Percentiles rank a stretch among this genome's conserved stretches.
These are phyloP conservation scores for Motacilla alba DNA, from an alignment of 2,113 vertebrate species.

Conservation along the genomic window DNA sequence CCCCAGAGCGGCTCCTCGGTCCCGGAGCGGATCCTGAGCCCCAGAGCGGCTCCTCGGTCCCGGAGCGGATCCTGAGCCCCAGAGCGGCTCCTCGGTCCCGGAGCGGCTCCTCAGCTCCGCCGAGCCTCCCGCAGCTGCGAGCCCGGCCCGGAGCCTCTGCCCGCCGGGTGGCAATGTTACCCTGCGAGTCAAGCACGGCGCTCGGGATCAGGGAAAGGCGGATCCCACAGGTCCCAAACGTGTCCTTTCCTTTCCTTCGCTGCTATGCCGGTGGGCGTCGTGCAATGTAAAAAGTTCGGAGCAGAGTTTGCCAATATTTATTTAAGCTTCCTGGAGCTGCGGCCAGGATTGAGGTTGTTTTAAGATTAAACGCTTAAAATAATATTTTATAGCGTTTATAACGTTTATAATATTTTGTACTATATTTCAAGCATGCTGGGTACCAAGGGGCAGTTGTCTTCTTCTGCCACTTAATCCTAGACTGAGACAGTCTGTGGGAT, in stretches of 20 bases:
- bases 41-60: no score
- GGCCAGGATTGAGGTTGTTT: neutral
- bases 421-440: neutral
- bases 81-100: accelerated
- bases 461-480: neutral
- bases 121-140: neutral
- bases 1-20: no score
- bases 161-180: conserved; percentile 47
- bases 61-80: no score
- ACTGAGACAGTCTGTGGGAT: neutral
- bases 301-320: accelerated
- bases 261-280: accelerated
- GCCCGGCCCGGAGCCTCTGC: neutral
- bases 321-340: neutral
- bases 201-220: accelerated
- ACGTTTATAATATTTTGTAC: neutral
- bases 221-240: accelerated
- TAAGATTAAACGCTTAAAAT: neutral
- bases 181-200: neutral
- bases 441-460: neutral
- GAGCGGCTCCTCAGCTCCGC: neutral
- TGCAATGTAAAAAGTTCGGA: accelerated
- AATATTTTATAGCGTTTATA: neutral
- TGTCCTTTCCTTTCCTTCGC: neutral
- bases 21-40: no score